phyloP scores from a whole-genome alignment of 2,113 vertebrate species.

The Pleuronectes platessa region DNA sequence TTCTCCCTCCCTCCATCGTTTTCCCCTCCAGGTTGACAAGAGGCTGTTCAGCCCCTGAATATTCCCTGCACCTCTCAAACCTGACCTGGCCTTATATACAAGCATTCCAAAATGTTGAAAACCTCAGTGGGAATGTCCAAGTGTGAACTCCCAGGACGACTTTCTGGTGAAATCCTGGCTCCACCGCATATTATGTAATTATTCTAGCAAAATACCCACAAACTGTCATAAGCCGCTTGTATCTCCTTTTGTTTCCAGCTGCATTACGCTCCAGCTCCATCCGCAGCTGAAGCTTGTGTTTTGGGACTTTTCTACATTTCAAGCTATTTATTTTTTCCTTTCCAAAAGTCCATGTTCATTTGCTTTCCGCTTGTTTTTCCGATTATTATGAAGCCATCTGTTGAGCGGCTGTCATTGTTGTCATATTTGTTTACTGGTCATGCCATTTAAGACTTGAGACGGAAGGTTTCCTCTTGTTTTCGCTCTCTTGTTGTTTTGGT shows the following conservation, averaged over 20 bases:
- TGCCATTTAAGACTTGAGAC: slow-evolving; percentile 42
- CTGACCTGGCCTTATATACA: not conserved
- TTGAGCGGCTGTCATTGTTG: slow-evolving; percentile 44
- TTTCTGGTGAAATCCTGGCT: slow-evolving; percentile 7
- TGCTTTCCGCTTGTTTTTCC: slow-evolving; percentile 12
- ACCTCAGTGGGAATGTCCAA: not conserved
- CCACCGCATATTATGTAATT: slow-evolving; percentile 35
- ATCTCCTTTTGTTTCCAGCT: slow-evolving; percentile 15
- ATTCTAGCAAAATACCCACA: slow-evolving; percentile 37
- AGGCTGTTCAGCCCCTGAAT: too few relatives aligned
- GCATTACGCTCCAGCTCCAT: slow-evolving; percentile 24
- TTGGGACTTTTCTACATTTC: slow-evolving; percentile 26
- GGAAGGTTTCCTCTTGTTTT: slow-evolving; percentile 8
- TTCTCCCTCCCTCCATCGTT: not conserved
- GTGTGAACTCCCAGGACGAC: not conserved
- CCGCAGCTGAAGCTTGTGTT: slow-evolving; percentile 9
- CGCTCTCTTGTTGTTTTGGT: slow-evolving; percentile 60
- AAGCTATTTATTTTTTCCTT: slow-evolving; percentile 32
- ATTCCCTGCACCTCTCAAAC: too few relatives aligned
- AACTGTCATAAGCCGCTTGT: slow-evolving; percentile 27
- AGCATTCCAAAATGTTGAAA: not conserved
- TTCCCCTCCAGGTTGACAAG: not conserved
- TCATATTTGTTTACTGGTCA: slow-evolving; percentile 47
- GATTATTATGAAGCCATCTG: slow-evolving; percentile 5
- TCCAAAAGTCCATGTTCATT: slow-evolving; percentile 9